These are phyloP conservation scores for Salpingus planirostris DNA, from an alignment of 2,888 invertebrate genomes.

Conservation along the genomic window DNA sequence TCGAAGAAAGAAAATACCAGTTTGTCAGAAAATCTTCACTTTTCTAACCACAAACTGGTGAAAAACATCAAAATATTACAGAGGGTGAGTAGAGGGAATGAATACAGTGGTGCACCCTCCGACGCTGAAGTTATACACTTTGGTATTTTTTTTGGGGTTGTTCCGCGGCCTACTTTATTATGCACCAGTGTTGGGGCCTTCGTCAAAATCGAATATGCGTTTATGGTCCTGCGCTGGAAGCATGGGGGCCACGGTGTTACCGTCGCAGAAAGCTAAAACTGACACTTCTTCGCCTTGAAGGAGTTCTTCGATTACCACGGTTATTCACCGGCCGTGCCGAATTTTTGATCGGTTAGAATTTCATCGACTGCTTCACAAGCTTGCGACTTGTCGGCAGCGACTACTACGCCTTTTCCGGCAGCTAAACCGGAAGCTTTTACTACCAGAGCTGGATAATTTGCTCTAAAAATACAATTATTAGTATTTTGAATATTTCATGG, in stretches of 20 bases:
- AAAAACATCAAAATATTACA: too few species aligned
- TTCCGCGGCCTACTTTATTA: too few species aligned
- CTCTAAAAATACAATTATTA: slow-evolving; percentile 44
- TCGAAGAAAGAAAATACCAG: too few species aligned
- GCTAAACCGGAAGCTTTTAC: slow-evolving; percentile 95
- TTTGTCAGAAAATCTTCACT: too few species aligned
- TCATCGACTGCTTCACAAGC: slow-evolving; percentile 78
- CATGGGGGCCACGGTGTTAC: slow-evolving; percentile 71
- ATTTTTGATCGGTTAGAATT: slow-evolving; percentile 68
- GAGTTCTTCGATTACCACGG: slow-evolving; percentile 82
- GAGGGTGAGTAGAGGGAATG: too few species aligned
- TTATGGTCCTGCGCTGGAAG: slow-evolving; percentile 95
- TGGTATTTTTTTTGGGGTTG: too few species aligned
- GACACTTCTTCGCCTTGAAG: slow-evolving; percentile 92
- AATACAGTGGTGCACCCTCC: too few species aligned
- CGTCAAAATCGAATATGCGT: slow-evolving; percentile 76
- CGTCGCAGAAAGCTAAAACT: slow-evolving; percentile 83
- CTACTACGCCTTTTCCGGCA: slow-evolving; percentile 95
- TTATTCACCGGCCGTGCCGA: slow-evolving; percentile 74
- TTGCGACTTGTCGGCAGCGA: slow-evolving; percentile 66
- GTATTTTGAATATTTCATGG: too few species aligned
- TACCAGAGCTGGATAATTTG: slow-evolving; percentile 72
- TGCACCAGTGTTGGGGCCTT: slow-evolving; percentile 95
- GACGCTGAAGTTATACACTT: too few species aligned
- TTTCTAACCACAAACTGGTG: too few species aligned